phyloP scores from a whole-genome alignment of 2,797 vertebrate genomes.

The Trachurus trachurus region DNA sequence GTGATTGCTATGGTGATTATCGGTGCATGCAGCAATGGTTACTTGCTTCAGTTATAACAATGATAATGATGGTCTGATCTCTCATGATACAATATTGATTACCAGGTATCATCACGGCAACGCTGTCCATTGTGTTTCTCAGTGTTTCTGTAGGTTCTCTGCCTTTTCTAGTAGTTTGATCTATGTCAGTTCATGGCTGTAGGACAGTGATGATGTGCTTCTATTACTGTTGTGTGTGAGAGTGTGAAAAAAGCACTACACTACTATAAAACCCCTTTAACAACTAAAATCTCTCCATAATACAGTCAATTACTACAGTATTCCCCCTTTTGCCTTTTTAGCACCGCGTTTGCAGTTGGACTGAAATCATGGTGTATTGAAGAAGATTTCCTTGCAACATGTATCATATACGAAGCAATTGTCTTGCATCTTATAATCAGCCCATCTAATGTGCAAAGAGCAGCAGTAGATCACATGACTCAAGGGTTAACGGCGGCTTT shows the following conservation, averaged over 20 bases:
- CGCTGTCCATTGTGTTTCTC: not conserved
- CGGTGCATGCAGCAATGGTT: not conserved
- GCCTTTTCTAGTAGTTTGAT: not conserved
- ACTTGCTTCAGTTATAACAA: not conserved
- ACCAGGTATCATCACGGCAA: not conserved
- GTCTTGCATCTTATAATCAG: not conserved
- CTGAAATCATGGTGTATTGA: not conserved
- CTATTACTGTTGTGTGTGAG: not conserved
- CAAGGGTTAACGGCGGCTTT: conserved; percentile 4
- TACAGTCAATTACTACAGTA: not conserved
- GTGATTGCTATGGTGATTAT: not conserved
- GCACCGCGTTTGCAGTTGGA: not conserved
- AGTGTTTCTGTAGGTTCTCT: not conserved
- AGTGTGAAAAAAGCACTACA: not conserved
- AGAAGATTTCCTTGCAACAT: not conserved
- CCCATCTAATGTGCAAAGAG: conserved; percentile 5
- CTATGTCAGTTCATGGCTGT: not conserved
- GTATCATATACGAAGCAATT: not conserved
- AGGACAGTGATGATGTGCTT: not conserved
- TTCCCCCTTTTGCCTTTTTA: not conserved
- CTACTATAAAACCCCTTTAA: not conserved
- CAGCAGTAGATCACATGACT: not conserved
- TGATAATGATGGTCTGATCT: not conserved
- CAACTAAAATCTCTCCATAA: not conserved
- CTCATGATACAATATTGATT: not conserved